Conservation (phyloP, 2,888 invertebrate genomes). For the Abrostola triplasia region DNA sequence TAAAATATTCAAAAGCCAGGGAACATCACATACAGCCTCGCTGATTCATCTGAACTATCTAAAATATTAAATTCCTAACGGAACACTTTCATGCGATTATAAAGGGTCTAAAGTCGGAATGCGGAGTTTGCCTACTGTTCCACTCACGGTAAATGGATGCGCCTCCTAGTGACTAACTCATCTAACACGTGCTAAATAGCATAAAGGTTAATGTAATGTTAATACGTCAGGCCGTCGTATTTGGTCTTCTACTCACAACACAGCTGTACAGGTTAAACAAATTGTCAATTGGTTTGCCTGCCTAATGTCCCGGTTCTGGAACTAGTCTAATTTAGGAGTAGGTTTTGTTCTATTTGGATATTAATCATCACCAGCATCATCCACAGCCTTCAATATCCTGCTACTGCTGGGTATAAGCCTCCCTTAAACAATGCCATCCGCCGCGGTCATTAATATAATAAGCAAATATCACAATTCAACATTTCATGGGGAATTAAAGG, state of each 20-base stretch:
- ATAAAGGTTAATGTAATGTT: constrained; percentile 20
- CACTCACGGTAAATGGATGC: constrained; percentile 38
- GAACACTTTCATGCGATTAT: constrained; percentile 15
- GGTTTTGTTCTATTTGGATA: no score
- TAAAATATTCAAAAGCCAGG: constrained; percentile 8
- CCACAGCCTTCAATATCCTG: no score
- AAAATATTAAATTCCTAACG: constrained; percentile 46
- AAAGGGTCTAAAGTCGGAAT: constrained; percentile 39
- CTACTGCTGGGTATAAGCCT: no score
- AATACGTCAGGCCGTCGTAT: constrained; percentile 2
- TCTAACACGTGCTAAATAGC: constrained; percentile 45
- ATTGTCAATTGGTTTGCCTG: no score
- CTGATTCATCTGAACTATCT: constrained; percentile 17
- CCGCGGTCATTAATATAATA: no score
- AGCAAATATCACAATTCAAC: no score
- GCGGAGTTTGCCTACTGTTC: constrained; percentile 40
- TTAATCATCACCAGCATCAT: no score
- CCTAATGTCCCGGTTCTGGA: no score
- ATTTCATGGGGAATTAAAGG: no score
- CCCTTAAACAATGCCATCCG: no score
- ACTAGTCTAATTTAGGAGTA: no score
- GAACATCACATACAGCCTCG: constrained; percentile 8
- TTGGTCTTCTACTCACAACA: neutral
- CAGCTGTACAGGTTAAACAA: no score
- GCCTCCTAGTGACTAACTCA: constrained; percentile 32